A percentile compares a stretch with the other conserved stretches of the same genome.
phyloP scores from a whole-genome alignment of 2,113 vertebrate species.

The Parus major region DNA sequence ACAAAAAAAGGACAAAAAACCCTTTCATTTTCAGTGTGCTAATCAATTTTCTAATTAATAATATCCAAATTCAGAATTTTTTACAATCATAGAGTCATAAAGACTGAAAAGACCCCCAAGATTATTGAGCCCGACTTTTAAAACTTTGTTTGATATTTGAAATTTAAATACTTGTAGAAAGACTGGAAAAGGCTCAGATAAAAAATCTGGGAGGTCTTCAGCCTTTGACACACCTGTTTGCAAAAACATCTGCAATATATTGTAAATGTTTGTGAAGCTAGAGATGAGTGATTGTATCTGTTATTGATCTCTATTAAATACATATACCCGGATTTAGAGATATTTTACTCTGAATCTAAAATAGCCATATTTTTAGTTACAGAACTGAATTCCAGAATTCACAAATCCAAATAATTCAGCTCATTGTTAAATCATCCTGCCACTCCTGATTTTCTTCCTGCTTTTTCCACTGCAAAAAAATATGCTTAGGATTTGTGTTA shows the following conservation, averaged over 20 bases:
- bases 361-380: not conserved
- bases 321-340: not conserved
- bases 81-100: not conserved
- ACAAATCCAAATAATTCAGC: not conserved
- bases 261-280: not conserved
- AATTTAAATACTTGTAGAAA: not conserved
- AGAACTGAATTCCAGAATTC: not conserved
- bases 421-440: not conserved
- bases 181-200: not conserved
- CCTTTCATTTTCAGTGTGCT: not conserved
- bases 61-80: not conserved
- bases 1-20: not conserved
- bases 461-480: not conserved
- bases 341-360: not conserved
- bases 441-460: not conserved
- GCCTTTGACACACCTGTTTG: not conserved
- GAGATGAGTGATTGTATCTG: not conserved
- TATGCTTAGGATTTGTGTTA: not conserved
- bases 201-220: not conserved
- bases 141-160: not conserved
- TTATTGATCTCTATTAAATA: not conserved
- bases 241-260: not conserved
- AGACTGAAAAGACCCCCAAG: not conserved
- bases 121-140: not conserved
- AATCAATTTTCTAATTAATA: not conserved